phyloP scores from a whole-genome alignment of 2,888 invertebrate species.

The Diarsia dahlii region DNA sequence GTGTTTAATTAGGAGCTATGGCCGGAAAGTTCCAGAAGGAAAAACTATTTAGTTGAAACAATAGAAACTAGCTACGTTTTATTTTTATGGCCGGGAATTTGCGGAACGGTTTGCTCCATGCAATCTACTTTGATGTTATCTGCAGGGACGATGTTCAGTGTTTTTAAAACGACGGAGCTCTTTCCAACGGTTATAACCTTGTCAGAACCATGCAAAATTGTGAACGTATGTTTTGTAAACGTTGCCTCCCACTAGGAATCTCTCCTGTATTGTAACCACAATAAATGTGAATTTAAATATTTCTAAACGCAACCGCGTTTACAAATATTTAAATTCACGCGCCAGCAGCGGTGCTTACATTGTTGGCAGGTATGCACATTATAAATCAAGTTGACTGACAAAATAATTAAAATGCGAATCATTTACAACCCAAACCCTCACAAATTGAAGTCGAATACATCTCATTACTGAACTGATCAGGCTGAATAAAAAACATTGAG shows the following conservation, averaged over 20 bases:
- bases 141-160: slow-evolving; percentile 21
- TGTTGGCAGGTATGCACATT: too few species aligned
- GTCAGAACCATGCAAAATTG: slow-evolving; percentile 1
- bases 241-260: too few species aligned
- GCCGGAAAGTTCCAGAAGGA: slow-evolving; percentile 48
- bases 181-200: not conserved
- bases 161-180: slow-evolving; percentile 23
- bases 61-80: too few species aligned
- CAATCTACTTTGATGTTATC: slow-evolving; percentile 36
- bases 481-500: not conserved
- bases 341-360: too few species aligned
- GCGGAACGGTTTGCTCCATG: slow-evolving; percentile 3
- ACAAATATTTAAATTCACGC: too few species aligned
- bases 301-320: too few species aligned
- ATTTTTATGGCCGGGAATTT: slow-evolving; percentile 1
- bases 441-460: slow-evolving; percentile 12
- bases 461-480: not conserved
- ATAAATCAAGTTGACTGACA: not conserved
- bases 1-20: slow-evolving; percentile 64
- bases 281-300: too few species aligned
- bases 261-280: too few species aligned
- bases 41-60: slow-evolving; percentile 66
- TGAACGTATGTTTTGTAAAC: too few species aligned
- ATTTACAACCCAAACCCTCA: not conserved
- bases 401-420: slow-evolving; percentile 4